Evolutionary conservation across 30 jellyfish, hydroid and myxozoan species (phyloP).

Genomic region (Hydra vulgaris): DNA sequence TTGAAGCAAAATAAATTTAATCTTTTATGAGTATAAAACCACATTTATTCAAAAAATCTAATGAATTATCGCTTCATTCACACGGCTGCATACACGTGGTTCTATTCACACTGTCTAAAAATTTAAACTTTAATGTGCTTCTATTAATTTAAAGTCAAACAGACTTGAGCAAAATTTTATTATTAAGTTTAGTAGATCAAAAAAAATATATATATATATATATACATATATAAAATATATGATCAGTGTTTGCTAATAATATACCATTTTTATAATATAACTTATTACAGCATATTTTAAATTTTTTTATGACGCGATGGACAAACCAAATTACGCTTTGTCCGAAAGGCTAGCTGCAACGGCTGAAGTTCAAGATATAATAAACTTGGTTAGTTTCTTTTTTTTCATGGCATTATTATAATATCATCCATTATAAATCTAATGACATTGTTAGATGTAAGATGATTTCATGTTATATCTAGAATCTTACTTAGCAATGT

Average conservation of each 20-base stretch:
- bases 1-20: neutral
- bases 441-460: too few species aligned
- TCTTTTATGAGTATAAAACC: neutral
- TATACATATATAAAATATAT: too few species aligned
- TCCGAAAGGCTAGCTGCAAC: slow-evolving; percentile 17
- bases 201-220: too few species aligned
- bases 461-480: too few species aligned
- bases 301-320: neutral
- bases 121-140: neutral
- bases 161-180: neutral
- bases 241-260: too few species aligned
- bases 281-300: too few species aligned
- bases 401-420: too few species aligned
- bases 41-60: neutral
- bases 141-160: neutral
- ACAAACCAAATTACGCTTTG: neutral
- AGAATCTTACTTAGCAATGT: too few species aligned
- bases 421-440: too few species aligned
- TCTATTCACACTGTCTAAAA: neutral
- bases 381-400: slow-evolving; percentile 7
- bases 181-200: neutral
- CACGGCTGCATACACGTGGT: too few species aligned
- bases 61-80: neutral
- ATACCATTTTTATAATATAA: too few species aligned
- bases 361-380: slow-evolving; percentile 3